Evolutionary conservation across 2,797 vertebrate species (phyloP).

Genomic region (Picus viridis): DNA sequence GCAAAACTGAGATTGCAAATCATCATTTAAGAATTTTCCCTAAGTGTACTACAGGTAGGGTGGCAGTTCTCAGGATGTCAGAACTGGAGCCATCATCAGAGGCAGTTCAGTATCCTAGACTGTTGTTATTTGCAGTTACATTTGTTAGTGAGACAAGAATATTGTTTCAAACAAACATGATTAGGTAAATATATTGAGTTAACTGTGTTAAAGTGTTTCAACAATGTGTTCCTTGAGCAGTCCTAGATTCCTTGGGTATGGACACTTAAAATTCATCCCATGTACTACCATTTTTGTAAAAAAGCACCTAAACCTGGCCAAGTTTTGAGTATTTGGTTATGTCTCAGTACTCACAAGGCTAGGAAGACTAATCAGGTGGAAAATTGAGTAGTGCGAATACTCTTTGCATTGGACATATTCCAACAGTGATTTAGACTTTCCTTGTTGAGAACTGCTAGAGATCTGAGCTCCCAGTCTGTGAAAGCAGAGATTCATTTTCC

Average conservation of each 20-base stretch:
- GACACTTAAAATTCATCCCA: neutral
- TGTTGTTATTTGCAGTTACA: neutral
- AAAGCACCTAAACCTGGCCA: neutral
- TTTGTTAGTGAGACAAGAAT: neutral
- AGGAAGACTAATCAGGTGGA: neutral
- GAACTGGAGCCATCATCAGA: neutral
- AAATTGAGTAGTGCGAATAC: neutral
- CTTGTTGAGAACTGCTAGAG: neutral
- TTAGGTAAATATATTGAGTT: neutral
- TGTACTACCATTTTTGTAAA: neutral
- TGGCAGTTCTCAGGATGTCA: neutral
- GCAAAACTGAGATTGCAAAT: neutral
- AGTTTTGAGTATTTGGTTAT: neutral
- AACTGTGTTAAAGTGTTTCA: neutral
- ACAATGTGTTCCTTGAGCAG: neutral
- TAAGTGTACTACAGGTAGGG: no score
- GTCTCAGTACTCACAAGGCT: neutral
- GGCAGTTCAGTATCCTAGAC: neutral
- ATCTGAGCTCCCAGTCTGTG: neutral
- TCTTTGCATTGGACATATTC: neutral
- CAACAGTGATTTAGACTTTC: neutral
- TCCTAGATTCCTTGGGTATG: neutral
- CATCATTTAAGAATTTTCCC: neutral
- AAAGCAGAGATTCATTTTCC: neutral
- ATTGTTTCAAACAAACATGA: neutral